Base-by-base conservation (phyloP, 2,888 invertebrate genomes). In the Caenorhabditis panamensis region DNA sequence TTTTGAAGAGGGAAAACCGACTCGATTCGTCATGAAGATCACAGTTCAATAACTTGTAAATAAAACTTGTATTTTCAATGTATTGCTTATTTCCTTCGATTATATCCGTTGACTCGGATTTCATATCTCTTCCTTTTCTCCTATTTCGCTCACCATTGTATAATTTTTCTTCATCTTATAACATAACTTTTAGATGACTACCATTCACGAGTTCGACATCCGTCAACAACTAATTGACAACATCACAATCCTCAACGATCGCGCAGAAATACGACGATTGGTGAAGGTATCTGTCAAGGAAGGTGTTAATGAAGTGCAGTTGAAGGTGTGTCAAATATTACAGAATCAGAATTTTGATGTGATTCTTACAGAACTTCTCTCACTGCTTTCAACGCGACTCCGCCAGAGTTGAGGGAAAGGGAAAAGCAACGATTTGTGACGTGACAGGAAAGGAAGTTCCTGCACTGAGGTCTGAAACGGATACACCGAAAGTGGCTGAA, bases 221-320 rank as follows among this genome's bases (percentile, higher is more conserved):
- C 81, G 81, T 13, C 62, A 75, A 11, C 71, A 64, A 22, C 51
- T 66, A 37, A 83, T 84, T 56, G 64, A 62, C 44, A 63, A 69
- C 44, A 77, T 83, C 22, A 84, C 86, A n/a, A 87, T 88, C 26
- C 88, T 84, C 82, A 82, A 69, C 28, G 89, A 89, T 78, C 82
- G 89, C 1, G 89, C 89, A 1, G 89, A 89, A 54, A 66, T 89
- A 3, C 84, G 84, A 54, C 71, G 89, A 11, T 51, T 63, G 9
- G 67, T 87, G 53, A 51, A 62, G 16, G 67, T 83, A 9, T 24
- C 66, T 0, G 49, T 87, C 47, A 72, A 82, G 47, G 62, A 79
- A 9, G 88, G 88, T 63, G 36, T 82, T 31, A 88, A 85, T 62
- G 84, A 87, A 37, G 72, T 88, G 18, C 72, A 77, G 36, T 67